Evolutionary conservation across 2,797 vertebrate genomes (phyloP).

Genomic region (Vespertilio murinus): DNA sequence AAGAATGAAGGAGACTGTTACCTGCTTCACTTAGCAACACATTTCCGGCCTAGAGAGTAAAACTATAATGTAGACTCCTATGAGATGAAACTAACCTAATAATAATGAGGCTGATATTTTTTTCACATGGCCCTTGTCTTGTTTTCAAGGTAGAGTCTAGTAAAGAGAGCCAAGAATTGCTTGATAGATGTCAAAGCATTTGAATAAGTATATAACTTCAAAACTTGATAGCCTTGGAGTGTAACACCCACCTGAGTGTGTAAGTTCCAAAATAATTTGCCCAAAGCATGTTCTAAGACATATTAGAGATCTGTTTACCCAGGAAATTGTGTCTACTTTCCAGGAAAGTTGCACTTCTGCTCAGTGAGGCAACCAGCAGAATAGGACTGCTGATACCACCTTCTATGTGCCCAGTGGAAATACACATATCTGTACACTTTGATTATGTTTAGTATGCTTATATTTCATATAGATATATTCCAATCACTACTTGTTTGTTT

Average conservation of each 20-base stretch:
- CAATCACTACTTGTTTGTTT: neutral
- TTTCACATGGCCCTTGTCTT: neutral
- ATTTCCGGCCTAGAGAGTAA: neutral
- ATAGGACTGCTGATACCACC: neutral
- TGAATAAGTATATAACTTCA: neutral
- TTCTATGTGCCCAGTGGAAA: neutral
- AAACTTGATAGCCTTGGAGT: neutral
- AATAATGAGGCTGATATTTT: neutral
- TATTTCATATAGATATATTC: constrained; percentile 9
- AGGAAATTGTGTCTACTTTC: constrained; percentile 5
- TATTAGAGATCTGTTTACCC: neutral
- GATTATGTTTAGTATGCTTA: neutral
- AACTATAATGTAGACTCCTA: neutral
- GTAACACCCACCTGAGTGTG: neutral
- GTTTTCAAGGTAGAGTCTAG: neutral
- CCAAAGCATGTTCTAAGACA: neutral
- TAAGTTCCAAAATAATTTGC: neutral
- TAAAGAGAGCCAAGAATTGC: neutral
- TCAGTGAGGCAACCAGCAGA: neutral
- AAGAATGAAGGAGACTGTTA: neutral
- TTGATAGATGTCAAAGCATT: neutral
- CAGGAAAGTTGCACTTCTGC: neutral
- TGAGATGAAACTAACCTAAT: neutral
- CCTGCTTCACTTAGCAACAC: neutral
- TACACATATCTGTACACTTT: neutral